phyloP scores from a whole-genome alignment of 2,888 invertebrate genomes.

The Chorisops tibialis region DNA sequence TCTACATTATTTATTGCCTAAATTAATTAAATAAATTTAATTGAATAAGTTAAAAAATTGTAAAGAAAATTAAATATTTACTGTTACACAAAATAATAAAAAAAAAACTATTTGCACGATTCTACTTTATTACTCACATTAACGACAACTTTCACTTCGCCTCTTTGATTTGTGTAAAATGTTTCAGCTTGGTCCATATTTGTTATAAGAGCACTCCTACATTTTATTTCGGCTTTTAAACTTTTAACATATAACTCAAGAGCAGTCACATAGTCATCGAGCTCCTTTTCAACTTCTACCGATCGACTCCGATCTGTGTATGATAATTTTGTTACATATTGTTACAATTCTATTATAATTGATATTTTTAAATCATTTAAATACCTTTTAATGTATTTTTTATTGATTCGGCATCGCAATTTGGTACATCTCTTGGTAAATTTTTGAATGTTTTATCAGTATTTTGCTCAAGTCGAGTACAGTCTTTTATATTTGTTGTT shows the following conservation, averaged over 20 bases:
- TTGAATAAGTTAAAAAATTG: neutral
- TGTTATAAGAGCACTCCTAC: slow-evolving; percentile 73
- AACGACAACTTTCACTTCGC: slow-evolving; percentile 93
- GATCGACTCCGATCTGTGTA: slow-evolving; percentile 74
- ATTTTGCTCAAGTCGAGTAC: slow-evolving; percentile 68
- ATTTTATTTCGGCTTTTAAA: slow-evolving; percentile 77
- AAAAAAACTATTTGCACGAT: no score
- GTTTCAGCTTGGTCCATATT: slow-evolving; percentile 76
- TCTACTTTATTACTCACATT: slow-evolving; percentile 89
- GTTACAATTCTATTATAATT: neutral
- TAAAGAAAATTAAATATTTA: neutral
- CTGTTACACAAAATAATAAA: no score
- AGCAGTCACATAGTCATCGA: slow-evolving; percentile 75
- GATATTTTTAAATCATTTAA: neutral
- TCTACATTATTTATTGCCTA: neutral
- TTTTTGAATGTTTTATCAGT: slow-evolving; percentile 65
- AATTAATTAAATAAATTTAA: no score
- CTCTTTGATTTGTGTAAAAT: slow-evolving; percentile 85
- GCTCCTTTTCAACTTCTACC: slow-evolving; percentile 82
- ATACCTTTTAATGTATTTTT: slow-evolving; percentile 78
- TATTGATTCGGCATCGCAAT: slow-evolving; percentile 74
- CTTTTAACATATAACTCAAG: slow-evolving; percentile 79
- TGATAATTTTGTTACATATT: neutral
- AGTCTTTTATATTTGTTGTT: slow-evolving; percentile 71
- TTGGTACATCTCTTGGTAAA: slow-evolving; percentile 50